Evolutionary conservation across 2,888 invertebrate species (phyloP), one percentile per base, ranked within the genome.

Genomic region (Lamproptera curius): DNA sequence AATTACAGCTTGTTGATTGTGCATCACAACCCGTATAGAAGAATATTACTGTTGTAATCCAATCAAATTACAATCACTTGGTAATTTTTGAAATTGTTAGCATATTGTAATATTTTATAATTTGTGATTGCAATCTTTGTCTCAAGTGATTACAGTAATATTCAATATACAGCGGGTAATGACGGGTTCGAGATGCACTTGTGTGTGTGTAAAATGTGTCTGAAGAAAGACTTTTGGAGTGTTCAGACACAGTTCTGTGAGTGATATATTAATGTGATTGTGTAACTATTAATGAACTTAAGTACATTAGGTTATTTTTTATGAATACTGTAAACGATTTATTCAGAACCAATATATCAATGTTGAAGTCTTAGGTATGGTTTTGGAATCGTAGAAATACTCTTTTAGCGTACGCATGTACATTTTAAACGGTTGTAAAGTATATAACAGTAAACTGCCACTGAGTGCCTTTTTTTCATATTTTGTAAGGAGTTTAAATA

Each of bases 201-300:
- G 68, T 59, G 59, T 70, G 75, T 76, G 76, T 71, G 70, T 67
- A 69, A 63, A 67, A 70, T 67, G 81, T 77, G 77, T 80, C 79
- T 75, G 76, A 76, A 74, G 73, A 84, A 65, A 67, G 61, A 57
- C 54, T 46, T 59, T 58, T 42, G 40, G 34, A 69, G 76, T 75
- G 77, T 79, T n/a, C 79, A 68, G 81, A 67, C 73, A 68, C 75
- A 66, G 64, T 67, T 70, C 67, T 70, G 82, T 79, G 86, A 82
- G 87, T 87, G 87, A 86, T 87, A 86, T 83, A 73, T 70, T 65
- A 73, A 83, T 87, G 87, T 87, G 87, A 86, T 86, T 84, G 86
- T 82, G 85, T 84, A 76, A 77, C 63, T 75, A 65, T 67, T 66
- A 71, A 76, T 77, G 73, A 78, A 83, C 77, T 73, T 81, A 80